phyloP scores from a whole-genome alignment of 1,140 invertebrate species.

The Hyposmocoma kahamanoa region DNA sequence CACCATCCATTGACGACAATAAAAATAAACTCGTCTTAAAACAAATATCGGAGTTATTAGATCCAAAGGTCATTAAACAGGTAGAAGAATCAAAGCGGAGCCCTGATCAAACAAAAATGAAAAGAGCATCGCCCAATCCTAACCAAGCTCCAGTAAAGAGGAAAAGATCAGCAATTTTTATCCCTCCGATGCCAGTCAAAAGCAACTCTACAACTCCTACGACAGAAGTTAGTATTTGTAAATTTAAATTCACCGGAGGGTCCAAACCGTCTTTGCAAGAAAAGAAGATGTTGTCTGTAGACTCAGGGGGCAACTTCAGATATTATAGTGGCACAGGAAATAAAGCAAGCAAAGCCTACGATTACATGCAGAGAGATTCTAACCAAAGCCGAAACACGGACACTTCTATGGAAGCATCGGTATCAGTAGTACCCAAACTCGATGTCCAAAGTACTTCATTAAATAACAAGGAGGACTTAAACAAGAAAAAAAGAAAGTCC shows the following conservation, averaged over 20 bases:
- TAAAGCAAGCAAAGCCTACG: slow-evolving; percentile 81
- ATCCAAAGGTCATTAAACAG: slow-evolving; percentile 61
- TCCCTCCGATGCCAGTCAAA: slow-evolving; percentile 83
- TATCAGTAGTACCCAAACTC: slow-evolving; percentile 50
- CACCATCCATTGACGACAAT: slow-evolving; percentile 38
- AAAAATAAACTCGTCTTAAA: slow-evolving; percentile 62
- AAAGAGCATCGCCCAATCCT: slow-evolving; percentile 42
- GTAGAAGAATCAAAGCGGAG: slow-evolving; percentile 34
- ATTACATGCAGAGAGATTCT: slow-evolving; percentile 82
- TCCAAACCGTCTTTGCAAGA: slow-evolving; percentile 89
- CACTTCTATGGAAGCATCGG: slow-evolving; percentile 35
- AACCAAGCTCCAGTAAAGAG: slow-evolving; percentile 76
- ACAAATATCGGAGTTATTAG: slow-evolving; percentile 61
- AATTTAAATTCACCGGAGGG: slow-evolving; percentile 94
- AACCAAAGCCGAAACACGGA: slow-evolving; percentile 70
- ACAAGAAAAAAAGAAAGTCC: slow-evolving; percentile 81
- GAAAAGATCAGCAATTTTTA: slow-evolving; percentile 87
- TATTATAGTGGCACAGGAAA: slow-evolving; percentile 88
- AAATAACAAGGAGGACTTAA: slow-evolving; percentile 55
- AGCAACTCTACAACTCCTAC: slow-evolving; percentile 81
- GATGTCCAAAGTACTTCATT: slow-evolving; percentile 21
- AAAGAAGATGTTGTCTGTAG: slow-evolving; percentile 92
- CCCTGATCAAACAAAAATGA: slow-evolving; percentile 41
- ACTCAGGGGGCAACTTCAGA: slow-evolving; percentile 88
- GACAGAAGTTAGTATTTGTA: slow-evolving; percentile 91